Evolutionary conservation across 2,797 vertebrate species (phyloP), one percentile per base, ranked within the genome.

Genomic region (Remorina albescens): DNA sequence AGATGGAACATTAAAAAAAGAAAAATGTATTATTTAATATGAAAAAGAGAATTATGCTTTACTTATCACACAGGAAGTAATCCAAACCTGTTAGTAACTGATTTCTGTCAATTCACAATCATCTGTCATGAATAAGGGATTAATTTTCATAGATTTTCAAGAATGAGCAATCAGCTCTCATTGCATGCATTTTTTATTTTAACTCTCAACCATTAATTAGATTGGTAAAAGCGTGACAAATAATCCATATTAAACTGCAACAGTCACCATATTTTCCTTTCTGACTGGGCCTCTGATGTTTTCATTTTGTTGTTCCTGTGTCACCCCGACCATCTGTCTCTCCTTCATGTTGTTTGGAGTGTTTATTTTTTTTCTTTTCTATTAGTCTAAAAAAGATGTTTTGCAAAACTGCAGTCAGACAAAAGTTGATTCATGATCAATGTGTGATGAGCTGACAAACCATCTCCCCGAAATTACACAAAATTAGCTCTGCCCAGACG

Each of bases 91-190:
- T 61, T 61, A 73, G 44, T 28, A 55, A 76, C 51, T 66, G 62
- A 74, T 74, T 88, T 67, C 54, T 63, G 65, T 78, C 62, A 58
- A 51, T 7, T 53, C 41, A 19, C 16, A 64, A 51, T 74, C 65
- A 25, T 59, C 34, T 62, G 71, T 75, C 39, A 63, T 55, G 36
- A 76, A 66, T 70, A 46, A 23, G 41, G 44, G 37, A 73, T 78
- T 74, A 0, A 18, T 74, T 68, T 62, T 56, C n/a, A 60, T 71
- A 54, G 60, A 84, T 81, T 66, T 79, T 71, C 53, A 21, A 21
- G 59, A 32, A 79, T 54, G 55, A 85, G 62, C 36, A 77, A 74
- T 80, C 67, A 54, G 55, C 62, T 49, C 32, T 79, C 49, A 85
- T 86, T 80, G 74, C n/a, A 73, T 65, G 58, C 66, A 46, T 53